A percentile compares a stretch with the other conserved stretches of the same genome.
phyloP scores from a whole-genome alignment of 2,888 invertebrate genomes.

The Chydorus sphaericus region DNA sequence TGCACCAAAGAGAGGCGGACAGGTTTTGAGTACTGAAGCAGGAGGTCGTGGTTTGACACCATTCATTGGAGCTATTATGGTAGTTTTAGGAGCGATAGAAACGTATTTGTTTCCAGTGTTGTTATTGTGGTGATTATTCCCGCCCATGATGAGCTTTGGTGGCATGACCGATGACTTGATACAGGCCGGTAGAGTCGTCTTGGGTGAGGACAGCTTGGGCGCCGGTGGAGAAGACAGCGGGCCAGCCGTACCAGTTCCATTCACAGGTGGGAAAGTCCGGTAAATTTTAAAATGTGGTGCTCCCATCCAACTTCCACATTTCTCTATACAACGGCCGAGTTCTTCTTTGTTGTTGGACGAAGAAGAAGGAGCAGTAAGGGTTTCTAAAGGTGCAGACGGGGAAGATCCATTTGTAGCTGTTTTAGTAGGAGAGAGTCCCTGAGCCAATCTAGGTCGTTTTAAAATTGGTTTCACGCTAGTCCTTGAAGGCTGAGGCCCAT shows the following conservation, averaged over 20 bases:
- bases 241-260: not conserved
- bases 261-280: not conserved
- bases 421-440: not conserved
- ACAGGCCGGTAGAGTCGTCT: too few species aligned
- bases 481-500: not conserved
- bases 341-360: not conserved
- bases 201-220: not conserved
- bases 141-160: too few species aligned
- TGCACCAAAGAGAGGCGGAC: not conserved
- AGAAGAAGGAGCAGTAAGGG: not conserved
- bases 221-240: not conserved
- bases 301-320: constrained; percentile 4
- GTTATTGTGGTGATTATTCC: too few species aligned
- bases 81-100: not conserved
- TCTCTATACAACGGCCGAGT: not conserved
- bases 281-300: constrained; percentile 1
- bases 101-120: not conserved
- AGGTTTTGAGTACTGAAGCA: not conserved
- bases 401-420: not conserved
- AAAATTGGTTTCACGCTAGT: not conserved
- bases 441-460: not conserved
- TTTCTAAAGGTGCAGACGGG: not conserved
- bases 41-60: too few species aligned
- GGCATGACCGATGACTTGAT: not conserved
- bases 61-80: too few species aligned